Base-by-base conservation (phyloP, 2,888 invertebrate genomes). In the Tethea ocularis region DNA sequence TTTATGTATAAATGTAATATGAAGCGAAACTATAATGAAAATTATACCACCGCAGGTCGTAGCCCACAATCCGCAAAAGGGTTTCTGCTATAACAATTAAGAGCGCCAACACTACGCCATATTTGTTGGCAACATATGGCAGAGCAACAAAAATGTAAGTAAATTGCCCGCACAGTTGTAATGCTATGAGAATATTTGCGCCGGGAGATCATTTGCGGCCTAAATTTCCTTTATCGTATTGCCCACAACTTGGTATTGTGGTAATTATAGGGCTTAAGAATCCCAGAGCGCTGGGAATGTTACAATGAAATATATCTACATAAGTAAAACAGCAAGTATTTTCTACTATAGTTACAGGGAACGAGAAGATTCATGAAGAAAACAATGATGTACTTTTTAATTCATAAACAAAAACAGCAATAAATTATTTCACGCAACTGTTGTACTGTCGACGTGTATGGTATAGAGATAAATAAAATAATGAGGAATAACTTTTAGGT, bases 31-130 rank as follows among this genome's bases (percentile, higher is more conserved):
- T 75, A 55, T 67, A 55, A 66, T 26, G 64, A 70, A 67, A 76
- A 76, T 80, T 79, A 75, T 73, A 67, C 63, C 61, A 74, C 75
- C 77, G 67, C 75, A 75, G 62, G 58, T 64, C 63, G 62, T 66
- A 66, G 66, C 64, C 68, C 71, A 65, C 67, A 67, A 65, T 67
- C 72, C 76, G 66, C 78, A 78, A 75, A 78, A 78, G 78, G 77
- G 72, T 72, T 68, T 20, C 67, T 58, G 71, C 73, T 64, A 68
- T 75, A 73, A 78, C 78, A 82, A 82, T 82, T 82, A 82, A 76
- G 78, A 68, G 62, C 64, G 61, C 68, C 36, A 22, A 26, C 52
- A 56, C 22, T 71, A 68, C 67, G 66, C 63, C 69, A 62, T 66
- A 66, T 61, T 66, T 59, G 64, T 68, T 66, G 63, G 72, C 68